Conservation (phyloP, 2,113 vertebrate genomes). For the Protomyctophum bolini region DNA sequence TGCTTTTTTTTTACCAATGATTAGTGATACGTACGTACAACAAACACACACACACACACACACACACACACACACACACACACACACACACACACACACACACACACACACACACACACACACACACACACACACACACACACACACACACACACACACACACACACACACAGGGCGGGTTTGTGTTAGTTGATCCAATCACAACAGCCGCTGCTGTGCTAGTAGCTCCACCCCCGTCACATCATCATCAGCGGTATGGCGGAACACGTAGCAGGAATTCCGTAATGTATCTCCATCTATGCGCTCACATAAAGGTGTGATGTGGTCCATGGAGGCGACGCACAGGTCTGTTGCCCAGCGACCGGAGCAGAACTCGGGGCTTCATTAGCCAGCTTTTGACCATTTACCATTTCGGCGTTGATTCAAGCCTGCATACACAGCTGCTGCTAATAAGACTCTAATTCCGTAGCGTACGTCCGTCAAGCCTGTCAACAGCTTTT, state of each 20-base stretch:
- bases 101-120: too few species aligned
- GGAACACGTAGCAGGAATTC: conserved; percentile 65
- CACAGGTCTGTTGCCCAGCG: conserved; percentile 46
- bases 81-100: too few species aligned
- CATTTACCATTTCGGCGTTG: not conserved
- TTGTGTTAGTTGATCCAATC: conserved; percentile 49
- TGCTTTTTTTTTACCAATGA: too few species aligned
- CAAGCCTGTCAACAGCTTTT: not conserved
- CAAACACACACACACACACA: too few species aligned
- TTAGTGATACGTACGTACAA: too few species aligned
- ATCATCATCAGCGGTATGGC: conserved; percentile 58
- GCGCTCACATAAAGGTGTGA: conserved; percentile 12
- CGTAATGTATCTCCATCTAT: conserved; percentile 15
- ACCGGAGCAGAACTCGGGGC: not conserved
- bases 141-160: too few species aligned
- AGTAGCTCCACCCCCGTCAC: conserved; percentile 41
- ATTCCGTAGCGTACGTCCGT: too few species aligned
- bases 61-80: too few species aligned
- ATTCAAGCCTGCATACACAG: not conserved
- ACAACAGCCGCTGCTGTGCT: not conserved
- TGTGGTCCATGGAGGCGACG: conserved; percentile 22
- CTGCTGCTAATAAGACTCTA: conserved; percentile 27
- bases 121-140: too few species aligned
- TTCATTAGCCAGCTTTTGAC: conserved; percentile 20
- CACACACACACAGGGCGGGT: conserved; percentile 16